Evolutionary conservation across 2,888 invertebrate species (phyloP).

Genomic region (Xiphydria camelus): DNA sequence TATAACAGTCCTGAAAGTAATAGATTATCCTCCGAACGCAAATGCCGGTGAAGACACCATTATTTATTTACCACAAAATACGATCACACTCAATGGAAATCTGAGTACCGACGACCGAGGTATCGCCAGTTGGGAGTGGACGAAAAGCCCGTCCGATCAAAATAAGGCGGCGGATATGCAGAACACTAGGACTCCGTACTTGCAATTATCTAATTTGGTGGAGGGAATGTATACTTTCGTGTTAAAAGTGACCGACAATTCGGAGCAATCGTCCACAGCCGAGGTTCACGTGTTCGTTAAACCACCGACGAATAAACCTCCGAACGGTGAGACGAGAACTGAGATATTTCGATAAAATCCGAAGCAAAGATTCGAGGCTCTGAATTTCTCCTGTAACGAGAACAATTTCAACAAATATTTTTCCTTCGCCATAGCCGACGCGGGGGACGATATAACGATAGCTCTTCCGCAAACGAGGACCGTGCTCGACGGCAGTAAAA

Average conservation of each 20-base stretch:
- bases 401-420: neutral
- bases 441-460: conserved; percentile 66
- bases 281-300: conserved; percentile 93
- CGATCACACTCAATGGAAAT: conserved; percentile 84
- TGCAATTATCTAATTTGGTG: conserved; percentile 86
- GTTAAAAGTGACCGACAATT: conserved; percentile 88
- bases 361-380: neutral
- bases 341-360: conserved; percentile 54
- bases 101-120: conserved; percentile 91
- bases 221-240: conserved; percentile 94
- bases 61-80: conserved; percentile 85
- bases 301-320: conserved; percentile 83
- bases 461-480: conserved; percentile 84
- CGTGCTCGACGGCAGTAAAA: conserved; percentile 77
- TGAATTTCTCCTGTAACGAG: neutral
- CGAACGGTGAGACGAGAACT: conserved; percentile 69
- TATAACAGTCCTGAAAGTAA: conserved; percentile 86
- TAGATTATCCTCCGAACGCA: conserved; percentile 93
- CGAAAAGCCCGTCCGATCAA: conserved; percentile 83
- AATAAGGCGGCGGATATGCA: conserved; percentile 95
- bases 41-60: conserved; percentile 91
- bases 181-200: conserved; percentile 87
- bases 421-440: conserved; percentile 59
- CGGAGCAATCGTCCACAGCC: conserved; percentile 84
- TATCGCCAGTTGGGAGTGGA: conserved; percentile 95